phyloP scores from a whole-genome alignment of 2,888 invertebrate genomes.

The Adelognathus sp. region DNA sequence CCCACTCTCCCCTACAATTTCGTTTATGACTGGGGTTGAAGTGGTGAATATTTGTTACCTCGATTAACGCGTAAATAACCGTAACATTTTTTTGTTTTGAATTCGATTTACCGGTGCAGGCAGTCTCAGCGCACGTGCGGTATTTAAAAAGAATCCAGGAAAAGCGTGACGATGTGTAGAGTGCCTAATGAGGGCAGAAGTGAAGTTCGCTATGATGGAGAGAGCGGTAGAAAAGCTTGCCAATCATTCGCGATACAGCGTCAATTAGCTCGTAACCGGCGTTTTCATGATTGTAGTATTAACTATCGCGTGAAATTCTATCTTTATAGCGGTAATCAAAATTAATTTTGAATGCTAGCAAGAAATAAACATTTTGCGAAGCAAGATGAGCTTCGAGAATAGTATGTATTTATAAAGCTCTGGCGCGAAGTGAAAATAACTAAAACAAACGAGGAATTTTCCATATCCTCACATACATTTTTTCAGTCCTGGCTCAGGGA shows the following conservation, averaged over 20 bases:
- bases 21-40: no score
- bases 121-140: neutral
- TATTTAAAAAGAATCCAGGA: neutral
- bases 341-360: neutral
- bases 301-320: neutral
- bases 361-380: neutral
- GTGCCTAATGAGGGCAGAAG: slow-evolving; percentile 2
- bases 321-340: neutral
- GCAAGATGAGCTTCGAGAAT: neutral
- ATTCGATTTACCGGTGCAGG: neutral
- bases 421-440: neutral
- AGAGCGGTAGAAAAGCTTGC: slow-evolving; percentile 6
- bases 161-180: neutral
- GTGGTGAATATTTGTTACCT: no score
- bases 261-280: neutral
- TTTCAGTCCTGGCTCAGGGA: neutral
- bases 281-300: neutral
- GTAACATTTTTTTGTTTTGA: no score
- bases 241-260: neutral
- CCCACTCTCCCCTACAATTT: no score
- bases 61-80: no score
- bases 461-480: neutral
- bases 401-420: neutral
- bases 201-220: neutral
- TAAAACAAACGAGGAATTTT: neutral